Conservation (phyloP, 2,888 invertebrate genomes). For the Tetranychus truncatus region DNA sequence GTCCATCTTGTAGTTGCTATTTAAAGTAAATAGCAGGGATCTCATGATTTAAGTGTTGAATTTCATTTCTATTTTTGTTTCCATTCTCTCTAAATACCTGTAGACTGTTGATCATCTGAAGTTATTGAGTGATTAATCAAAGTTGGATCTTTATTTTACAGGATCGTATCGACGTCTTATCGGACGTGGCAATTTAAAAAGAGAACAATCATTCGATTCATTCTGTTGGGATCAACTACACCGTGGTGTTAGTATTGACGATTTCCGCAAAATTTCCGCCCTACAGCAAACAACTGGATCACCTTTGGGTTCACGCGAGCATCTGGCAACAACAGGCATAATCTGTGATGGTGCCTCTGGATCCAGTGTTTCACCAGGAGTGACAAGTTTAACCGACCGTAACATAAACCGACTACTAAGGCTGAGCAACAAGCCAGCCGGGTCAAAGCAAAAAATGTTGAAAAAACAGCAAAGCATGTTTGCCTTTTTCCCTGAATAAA, state of each 20-base stretch:
- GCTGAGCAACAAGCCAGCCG: slow-evolving; percentile 23
- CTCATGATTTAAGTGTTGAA: too few relatives aligned
- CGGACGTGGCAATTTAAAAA: slow-evolving; percentile 21
- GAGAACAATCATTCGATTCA: slow-evolving; percentile 28
- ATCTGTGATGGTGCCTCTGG: slow-evolving; percentile 23
- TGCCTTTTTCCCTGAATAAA: slow-evolving; percentile 28
- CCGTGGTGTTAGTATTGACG: slow-evolving; percentile 25
- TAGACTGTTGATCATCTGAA: too few relatives aligned
- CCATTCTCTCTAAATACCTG: too few relatives aligned
- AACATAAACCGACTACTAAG: slow-evolving; percentile 14
- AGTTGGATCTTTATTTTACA: neutral
- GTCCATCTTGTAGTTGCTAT: too few relatives aligned
- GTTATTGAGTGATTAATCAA: too few relatives aligned
- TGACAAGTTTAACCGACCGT: neutral
- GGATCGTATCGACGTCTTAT: neutral
- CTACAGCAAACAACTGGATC: slow-evolving; percentile 18
- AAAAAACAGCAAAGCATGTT: slow-evolving; percentile 29
- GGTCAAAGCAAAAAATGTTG: slow-evolving; percentile 28
- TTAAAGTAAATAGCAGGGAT: too few relatives aligned
- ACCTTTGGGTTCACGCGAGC: slow-evolving; percentile 27
- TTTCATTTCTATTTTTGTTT: too few relatives aligned
- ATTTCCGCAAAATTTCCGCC: slow-evolving; percentile 24
- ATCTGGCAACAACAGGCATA: slow-evolving; percentile 21
- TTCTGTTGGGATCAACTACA: slow-evolving; percentile 28
- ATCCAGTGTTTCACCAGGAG: neutral